These are phyloP conservation scores for Tragulus kanchil DNA, from an alignment of 2,113 vertebrate genomes.

Conservation along the genomic window DNA sequence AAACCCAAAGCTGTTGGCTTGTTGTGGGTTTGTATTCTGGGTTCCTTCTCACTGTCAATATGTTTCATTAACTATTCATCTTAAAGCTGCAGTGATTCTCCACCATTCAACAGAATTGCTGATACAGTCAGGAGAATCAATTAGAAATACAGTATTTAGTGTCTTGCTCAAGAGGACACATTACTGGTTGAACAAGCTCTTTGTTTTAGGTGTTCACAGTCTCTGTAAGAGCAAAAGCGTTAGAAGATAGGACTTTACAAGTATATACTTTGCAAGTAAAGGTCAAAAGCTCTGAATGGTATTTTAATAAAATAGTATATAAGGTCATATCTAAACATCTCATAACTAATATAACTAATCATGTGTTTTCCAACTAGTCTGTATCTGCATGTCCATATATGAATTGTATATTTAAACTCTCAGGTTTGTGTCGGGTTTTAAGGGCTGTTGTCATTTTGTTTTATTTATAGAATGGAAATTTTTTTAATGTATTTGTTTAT, in stretches of 20 bases:
- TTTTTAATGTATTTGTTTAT: no score
- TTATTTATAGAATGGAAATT: not conserved
- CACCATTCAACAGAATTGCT: not conserved
- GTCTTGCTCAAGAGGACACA: not conserved
- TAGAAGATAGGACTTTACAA: slow-evolving; percentile 15
- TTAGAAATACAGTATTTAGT: not conserved
- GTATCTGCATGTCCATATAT: not conserved
- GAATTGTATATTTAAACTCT: not conserved
- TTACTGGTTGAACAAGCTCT: not conserved
- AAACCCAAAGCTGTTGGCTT: not conserved
- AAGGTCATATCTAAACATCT: not conserved
- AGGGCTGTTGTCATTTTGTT: not conserved
- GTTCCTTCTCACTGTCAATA: not conserved
- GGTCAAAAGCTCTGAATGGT: not conserved
- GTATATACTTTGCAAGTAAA: not conserved
- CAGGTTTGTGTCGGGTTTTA: not conserved
- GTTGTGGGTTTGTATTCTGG: not conserved
- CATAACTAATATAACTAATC: not conserved
- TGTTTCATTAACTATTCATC: not conserved
- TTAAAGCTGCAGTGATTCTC: not conserved
- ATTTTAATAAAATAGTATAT: not conserved
- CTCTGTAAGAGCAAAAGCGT: not conserved
- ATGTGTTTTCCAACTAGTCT: not conserved
- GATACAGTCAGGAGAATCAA: not conserved
- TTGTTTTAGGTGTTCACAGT: not conserved